Percentiles rank a stretch among this genome's conserved stretches.
These are phyloP conservation scores for Girardinichthys multiradiatus DNA, from an alignment of 2,113 vertebrate species.

Conservation along the genomic window DNA sequence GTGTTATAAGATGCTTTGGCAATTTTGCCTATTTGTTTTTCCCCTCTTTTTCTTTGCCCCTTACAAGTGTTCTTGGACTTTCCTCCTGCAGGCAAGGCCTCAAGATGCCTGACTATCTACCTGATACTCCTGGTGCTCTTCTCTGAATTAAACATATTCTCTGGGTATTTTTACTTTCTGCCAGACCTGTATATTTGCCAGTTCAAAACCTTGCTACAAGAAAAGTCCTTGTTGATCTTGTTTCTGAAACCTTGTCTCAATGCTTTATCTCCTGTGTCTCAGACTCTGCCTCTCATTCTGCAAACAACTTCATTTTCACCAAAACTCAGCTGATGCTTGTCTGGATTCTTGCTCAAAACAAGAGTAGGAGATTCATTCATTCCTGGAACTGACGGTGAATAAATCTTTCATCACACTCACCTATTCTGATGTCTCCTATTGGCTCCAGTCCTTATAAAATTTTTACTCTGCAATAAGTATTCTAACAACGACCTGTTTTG, in stretches of 20 bases:
- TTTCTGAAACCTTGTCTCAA: too few species aligned
- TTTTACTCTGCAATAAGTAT: neutral
- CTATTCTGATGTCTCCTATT: neutral
- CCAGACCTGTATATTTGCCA: too few species aligned
- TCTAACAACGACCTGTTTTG: neutral
- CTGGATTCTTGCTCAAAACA: neutral
- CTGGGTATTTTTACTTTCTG: too few species aligned
- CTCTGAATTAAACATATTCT: too few species aligned
- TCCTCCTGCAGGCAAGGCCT: too few species aligned
- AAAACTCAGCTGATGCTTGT: neutral
- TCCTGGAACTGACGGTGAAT: neutral
- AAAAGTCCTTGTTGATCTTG: too few species aligned
- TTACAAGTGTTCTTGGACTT: too few species aligned
- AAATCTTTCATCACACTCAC: neutral
- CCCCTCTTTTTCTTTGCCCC: neutral
- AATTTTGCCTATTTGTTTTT: neutral
- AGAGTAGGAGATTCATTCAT: neutral
- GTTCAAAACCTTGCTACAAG: too few species aligned
- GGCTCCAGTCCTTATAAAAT: neutral
- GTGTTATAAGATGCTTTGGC: too few species aligned
- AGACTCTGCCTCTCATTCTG: neutral
- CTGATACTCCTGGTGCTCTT: too few species aligned
- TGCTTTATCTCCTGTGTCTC: neutral
- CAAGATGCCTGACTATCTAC: too few species aligned
- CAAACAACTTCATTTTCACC: neutral